Percentiles rank a stretch among this genome's conserved stretches.
Conservation (phyloP, 2,888 invertebrate species). For the Argyresthia goedartella region DNA sequence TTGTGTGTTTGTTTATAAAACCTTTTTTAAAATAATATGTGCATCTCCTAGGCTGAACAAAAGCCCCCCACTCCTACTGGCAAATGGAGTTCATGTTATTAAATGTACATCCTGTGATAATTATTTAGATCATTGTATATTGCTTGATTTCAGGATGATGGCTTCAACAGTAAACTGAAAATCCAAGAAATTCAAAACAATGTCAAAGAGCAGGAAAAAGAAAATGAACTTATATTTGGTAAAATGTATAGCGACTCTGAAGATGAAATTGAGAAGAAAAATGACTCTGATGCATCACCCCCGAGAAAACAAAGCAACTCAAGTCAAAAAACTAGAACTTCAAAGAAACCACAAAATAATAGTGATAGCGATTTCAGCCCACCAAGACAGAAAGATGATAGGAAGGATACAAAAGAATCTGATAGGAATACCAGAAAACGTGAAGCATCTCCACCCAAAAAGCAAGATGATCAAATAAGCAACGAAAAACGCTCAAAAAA, state of each 20-base stretch:
- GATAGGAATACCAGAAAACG: not conserved
- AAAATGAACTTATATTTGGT: conserved; percentile 54
- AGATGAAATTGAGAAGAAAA: conserved; percentile 34
- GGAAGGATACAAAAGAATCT: not conserved
- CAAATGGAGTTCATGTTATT: too few relatives aligned
- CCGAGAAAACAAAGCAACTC: not conserved
- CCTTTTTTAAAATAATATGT: too few relatives aligned
- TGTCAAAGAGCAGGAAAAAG: conserved; percentile 45
- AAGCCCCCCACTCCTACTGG: too few relatives aligned
- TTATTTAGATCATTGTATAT: not conserved
- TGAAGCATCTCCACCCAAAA: conserved; percentile 48
- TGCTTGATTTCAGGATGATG: conserved; percentile 44
- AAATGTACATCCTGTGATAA: too few relatives aligned
- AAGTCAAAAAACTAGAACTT: not conserved
- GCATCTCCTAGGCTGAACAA: too few relatives aligned
- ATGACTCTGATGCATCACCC: conserved; percentile 30
- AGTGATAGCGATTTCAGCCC: conserved; percentile 52
- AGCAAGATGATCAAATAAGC: conserved; percentile 6
- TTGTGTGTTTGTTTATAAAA: too few relatives aligned
- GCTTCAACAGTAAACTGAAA: conserved; percentile 55
- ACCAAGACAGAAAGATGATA: conserved; percentile 23
- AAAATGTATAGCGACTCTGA: conserved; percentile 66
- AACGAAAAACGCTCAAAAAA: conserved; percentile 4
- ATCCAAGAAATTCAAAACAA: conserved; percentile 53
- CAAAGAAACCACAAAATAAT: conserved; percentile 9